A percentile compares a stretch with the other conserved stretches of the same genome.
These are phyloP conservation scores for Axinella damicornis DNA, from an alignment of 37 sponge, comb jelly and placozoan species.

Conservation along the genomic window DNA sequence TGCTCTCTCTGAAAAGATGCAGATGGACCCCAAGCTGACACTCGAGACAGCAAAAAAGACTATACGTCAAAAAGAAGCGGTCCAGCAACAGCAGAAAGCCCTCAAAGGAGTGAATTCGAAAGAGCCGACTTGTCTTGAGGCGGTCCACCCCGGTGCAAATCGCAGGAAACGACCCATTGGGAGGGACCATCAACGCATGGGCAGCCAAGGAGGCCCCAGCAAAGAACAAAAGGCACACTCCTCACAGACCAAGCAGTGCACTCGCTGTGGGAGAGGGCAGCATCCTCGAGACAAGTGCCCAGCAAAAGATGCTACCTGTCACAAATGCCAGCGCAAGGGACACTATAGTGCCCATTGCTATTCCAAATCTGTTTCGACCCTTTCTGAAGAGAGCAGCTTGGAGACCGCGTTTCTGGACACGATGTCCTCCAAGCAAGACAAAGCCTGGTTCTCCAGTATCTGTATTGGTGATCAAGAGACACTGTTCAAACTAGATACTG, in stretches of 20 bases:
- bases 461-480: neutral
- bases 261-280: conserved; percentile 25
- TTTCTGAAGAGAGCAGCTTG: neutral
- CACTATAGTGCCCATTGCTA: conserved; percentile 31
- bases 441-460: conserved; percentile 3
- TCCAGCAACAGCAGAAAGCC: conserved; percentile 13
- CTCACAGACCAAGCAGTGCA: neutral
- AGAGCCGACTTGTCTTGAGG: neutral
- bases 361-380: neutral
- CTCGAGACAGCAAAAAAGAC: conserved; percentile 23
- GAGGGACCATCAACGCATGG: neutral
- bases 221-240: neutral
- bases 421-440: neutral
- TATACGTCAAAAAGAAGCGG: conserved; percentile 25
- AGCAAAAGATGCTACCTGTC: conserved; percentile 31
- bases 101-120: conserved; percentile 1
- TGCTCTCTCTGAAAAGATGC: conserved; percentile 12
- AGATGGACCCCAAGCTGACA: conserved; percentile 20
- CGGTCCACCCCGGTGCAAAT: neutral
- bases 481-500: conserved; percentile 25
- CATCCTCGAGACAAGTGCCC: conserved; percentile 1
- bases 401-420: conserved; percentile 6
- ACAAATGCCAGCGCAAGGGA: conserved; percentile 26
- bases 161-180: neutral
- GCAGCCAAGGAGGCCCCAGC: neutral